Evolutionary conservation across 92 coral and sea anemone species (phyloP).

Genomic region (Bergia sp.): DNA sequence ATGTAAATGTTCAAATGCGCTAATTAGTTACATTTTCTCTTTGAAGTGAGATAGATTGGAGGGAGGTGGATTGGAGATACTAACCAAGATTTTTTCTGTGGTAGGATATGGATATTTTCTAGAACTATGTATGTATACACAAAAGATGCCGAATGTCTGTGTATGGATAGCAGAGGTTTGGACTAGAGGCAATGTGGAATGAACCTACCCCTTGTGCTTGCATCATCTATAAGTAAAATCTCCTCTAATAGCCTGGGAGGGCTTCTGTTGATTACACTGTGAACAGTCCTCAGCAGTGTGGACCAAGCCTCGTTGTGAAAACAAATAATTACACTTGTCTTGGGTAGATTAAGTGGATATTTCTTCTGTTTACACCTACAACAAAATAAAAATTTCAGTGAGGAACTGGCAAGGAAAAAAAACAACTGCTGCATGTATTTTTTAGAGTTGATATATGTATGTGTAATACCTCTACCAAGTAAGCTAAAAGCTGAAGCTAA

Average conservation of each 20-base stretch:
- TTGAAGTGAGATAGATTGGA: no score
- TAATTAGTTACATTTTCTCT: no score
- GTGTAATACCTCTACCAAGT: no score
- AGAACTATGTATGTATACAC: no score
- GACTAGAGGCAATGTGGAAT: neutral
- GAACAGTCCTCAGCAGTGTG: constrained; percentile 89
- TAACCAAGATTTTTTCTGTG: no score
- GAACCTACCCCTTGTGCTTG: constrained; percentile 87
- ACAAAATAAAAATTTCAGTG: neutral
- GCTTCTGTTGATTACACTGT: constrained; percentile 95
- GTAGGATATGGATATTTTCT: no score
- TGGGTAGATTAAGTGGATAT: constrained; percentile 84
- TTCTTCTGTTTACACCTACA: constrained; percentile 82
- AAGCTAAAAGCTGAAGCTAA: no score
- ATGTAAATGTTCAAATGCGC: no score
- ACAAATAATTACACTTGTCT: constrained; percentile 86
- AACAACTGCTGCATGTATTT: neutral
- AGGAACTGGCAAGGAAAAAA: neutral
- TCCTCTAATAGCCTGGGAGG: constrained; percentile 93
- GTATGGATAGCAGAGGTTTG: neutral
- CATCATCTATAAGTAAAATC: constrained; percentile 94
- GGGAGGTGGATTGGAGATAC: no score
- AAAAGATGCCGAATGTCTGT: no score
- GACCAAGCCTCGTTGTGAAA: constrained; percentile 99
- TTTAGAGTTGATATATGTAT: no score